Conservation (phyloP, 1,140 invertebrate genomes). For the Heliconius melpomene region DNA sequence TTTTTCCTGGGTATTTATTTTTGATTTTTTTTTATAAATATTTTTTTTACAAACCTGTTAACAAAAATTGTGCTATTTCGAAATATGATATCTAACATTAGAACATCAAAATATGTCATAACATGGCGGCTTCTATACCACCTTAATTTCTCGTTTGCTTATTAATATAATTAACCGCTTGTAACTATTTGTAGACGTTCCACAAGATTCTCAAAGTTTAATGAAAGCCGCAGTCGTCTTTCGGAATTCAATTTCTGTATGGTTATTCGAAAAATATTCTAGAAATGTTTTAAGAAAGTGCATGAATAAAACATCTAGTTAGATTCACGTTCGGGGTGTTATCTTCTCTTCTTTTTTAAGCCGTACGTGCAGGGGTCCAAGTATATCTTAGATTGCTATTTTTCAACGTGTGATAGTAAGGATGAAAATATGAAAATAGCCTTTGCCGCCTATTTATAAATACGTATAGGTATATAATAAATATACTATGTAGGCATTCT, state of each 20-base stretch:
- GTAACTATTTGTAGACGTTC: not conserved
- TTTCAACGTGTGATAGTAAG: not conserved
- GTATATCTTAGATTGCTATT: not conserved
- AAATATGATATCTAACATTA: too few relatives aligned
- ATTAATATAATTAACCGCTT: not conserved
- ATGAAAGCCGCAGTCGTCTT: not conserved
- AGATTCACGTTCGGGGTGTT: not conserved
- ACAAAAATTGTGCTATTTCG: too few relatives aligned
- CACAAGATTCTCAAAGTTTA: not conserved
- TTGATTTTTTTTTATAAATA: too few relatives aligned
- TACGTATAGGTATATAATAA: too few relatives aligned
- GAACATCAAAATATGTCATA: not conserved
- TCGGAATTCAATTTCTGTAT: not conserved
- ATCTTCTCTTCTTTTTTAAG: not conserved
- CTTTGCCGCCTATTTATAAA: too few relatives aligned
- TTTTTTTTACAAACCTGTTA: too few relatives aligned
- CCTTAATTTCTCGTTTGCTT: not conserved
- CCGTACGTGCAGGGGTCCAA: not conserved
- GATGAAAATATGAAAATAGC: too few relatives aligned
- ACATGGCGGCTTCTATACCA: not conserved
- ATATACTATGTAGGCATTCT: too few relatives aligned
- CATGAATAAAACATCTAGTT: slow-evolving; percentile 6
- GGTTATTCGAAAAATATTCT: not conserved
- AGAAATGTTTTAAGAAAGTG: not conserved
- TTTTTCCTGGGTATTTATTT: too few relatives aligned